Base-by-base conservation (phyloP, 2,797 vertebrate species). In the Ctenopoma multispine region DNA sequence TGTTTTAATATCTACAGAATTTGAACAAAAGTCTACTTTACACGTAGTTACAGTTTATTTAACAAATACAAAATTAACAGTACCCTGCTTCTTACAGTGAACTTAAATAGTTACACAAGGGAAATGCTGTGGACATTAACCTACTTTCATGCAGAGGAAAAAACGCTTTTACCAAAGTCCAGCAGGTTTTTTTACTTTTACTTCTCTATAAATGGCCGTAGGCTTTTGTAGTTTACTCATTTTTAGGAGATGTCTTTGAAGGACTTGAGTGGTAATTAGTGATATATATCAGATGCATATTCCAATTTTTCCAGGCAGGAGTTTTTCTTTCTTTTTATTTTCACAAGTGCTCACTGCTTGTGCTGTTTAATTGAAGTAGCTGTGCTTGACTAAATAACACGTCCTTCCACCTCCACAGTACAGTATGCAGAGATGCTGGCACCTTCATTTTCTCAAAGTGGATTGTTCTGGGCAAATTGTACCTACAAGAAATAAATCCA, bases 51-150 rank as follows among this genome's bases (percentile, higher is more conserved):
- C 13, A 27, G 47, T 46, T 63, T 41, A 61, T 51, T 43, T 60
- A 44, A 40, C 13, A 29, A 4, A 29, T n/a, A 2, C 15, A 1
- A 36, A n/a, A 27, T 1, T 38, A 27, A 74, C 41, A 38, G 24
- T n/a, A 10, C 7, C 9, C 13, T 27, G 23, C 13, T 49, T 50
- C 63, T n/a, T 38, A 24, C 10, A 38, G 31, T 13, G 13, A 62
- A 44, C 46, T 51, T 61, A 11, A 54, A 15, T 34, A 41, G 44
- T 49, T 20, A 5, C 18, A 13, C 15, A 51, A 23, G 47, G 21
- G 9, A 49, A 61, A 12, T 20, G n/a, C 34, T 67, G 63, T 40
- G 70, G 67, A 79, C 58, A 59, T 72, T 77, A 71, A 84, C 75
- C 66, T 63, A 71, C 72, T 81, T 85, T 72, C 40, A 53, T 49